Conservation (phyloP, 2,797 vertebrate genomes). For the Rachycentron canadum region DNA sequence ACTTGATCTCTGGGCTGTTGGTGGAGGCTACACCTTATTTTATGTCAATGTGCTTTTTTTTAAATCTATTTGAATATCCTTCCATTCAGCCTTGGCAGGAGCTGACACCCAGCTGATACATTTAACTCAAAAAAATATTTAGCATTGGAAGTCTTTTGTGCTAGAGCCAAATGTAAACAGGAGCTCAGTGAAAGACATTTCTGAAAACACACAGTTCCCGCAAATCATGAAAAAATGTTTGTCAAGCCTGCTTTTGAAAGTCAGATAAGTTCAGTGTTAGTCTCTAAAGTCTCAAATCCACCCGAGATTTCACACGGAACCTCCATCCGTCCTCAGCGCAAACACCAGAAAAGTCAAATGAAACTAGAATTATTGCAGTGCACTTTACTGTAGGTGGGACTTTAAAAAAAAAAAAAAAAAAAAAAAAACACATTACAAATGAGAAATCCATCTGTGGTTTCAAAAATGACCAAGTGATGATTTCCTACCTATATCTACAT, state of each 20-base stretch:
- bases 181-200: neutral
- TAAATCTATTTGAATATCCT: neutral
- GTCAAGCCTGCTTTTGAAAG: neutral
- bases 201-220: neutral
- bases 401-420: too few relatives aligned
- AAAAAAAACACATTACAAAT: neutral
- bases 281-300: neutral
- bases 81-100: too few relatives aligned
- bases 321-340: neutral
- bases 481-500: neutral
- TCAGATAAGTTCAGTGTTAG: neutral
- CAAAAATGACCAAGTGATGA: neutral
- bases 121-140: neutral
- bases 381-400: neutral
- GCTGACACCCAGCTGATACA: neutral
- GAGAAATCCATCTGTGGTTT: neutral
- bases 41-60: neutral
- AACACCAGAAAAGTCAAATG: neutral
- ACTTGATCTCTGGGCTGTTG: slow-evolving; percentile 30
- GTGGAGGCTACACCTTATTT: slow-evolving; percentile 27
- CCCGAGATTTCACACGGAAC: too few relatives aligned
- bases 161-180: neutral
- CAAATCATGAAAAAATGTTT: neutral
- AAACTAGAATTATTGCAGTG: neutral
- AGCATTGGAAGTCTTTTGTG: neutral